Percentiles rank a stretch among this genome's conserved stretches.
Conservation (phyloP, 1,140 invertebrate species). For the Magallana angulata region DNA sequence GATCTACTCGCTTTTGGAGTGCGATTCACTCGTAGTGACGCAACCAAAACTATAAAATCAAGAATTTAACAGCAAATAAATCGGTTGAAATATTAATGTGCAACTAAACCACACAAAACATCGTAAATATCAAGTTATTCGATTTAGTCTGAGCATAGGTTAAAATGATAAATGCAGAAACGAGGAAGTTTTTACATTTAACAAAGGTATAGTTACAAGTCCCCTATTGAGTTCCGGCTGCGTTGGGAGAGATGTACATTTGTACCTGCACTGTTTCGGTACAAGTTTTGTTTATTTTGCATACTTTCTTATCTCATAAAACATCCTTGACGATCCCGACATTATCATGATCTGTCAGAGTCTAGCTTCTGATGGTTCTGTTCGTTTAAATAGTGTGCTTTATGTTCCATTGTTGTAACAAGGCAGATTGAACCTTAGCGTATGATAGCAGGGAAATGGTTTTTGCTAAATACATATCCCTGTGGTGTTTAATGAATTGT, state of each 20-base stretch:
- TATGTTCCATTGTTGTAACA: conserved; percentile 1
- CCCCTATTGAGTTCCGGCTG: conserved; percentile 22
- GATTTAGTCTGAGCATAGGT: conserved; percentile 27
- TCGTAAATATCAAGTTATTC: neutral
- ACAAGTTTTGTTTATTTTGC: conserved; percentile 21
- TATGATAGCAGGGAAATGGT: no score
- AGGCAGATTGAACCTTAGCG: neutral
- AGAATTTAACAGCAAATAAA: conserved; percentile 9
- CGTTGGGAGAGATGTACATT: neutral
- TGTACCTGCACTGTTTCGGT: neutral
- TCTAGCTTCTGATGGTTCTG: neutral
- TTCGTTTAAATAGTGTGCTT: neutral
- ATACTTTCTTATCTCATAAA: conserved; percentile 22
- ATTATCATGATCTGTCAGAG: conserved; percentile 17
- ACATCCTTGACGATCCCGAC: conserved; percentile 4
- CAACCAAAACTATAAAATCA: neutral
- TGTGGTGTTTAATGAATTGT: no score
- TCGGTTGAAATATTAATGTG: conserved; percentile 23
- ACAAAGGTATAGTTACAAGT: neutral
- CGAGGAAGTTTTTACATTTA: neutral
- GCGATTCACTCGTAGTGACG: conserved; percentile 13
- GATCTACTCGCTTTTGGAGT: neutral
- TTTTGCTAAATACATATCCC: no score
- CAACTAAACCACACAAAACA: neutral
- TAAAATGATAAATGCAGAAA: conserved; percentile 21